These are phyloP conservation scores for Catalaphyllia jardinei DNA, from an alignment of 64 coral and sea anemone genomes.

Conservation along the genomic window DNA sequence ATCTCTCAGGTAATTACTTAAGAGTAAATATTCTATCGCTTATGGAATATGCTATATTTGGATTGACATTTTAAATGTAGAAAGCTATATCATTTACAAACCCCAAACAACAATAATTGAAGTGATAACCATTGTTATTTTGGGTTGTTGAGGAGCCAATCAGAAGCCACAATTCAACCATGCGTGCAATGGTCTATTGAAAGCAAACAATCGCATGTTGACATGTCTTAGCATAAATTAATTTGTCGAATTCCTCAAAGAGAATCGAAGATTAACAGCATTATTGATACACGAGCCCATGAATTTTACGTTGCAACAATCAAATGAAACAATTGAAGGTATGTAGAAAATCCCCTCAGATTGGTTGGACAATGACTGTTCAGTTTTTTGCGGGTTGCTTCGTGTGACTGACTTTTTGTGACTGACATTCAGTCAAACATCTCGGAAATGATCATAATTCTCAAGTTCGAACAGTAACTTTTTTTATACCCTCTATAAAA, in stretches of 20 bases:
- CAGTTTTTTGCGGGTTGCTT: neutral
- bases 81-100: constrained; percentile 24
- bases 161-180: neutral
- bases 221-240: constrained; percentile 32
- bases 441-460: neutral
- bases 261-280: neutral
- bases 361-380: neutral
- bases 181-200: constrained; percentile 14
- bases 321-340: neutral
- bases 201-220: neutral
- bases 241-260: constrained; percentile 26
- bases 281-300: neutral
- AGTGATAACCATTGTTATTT: constrained; percentile 15
- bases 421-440: neutral
- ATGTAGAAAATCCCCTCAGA: constrained; percentile 1
- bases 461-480: neutral
- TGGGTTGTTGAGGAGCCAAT: constrained; percentile 22
- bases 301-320: neutral
- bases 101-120: constrained; percentile 23
- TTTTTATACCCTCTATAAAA: neutral
- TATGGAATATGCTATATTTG: constrained; percentile 5
- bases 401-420: neutral
- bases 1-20: neutral
- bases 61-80: constrained; percentile 29
- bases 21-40: neutral